phyloP scores from a whole-genome alignment of 2,797 vertebrate species.

The Denticeps clupeoides region DNA sequence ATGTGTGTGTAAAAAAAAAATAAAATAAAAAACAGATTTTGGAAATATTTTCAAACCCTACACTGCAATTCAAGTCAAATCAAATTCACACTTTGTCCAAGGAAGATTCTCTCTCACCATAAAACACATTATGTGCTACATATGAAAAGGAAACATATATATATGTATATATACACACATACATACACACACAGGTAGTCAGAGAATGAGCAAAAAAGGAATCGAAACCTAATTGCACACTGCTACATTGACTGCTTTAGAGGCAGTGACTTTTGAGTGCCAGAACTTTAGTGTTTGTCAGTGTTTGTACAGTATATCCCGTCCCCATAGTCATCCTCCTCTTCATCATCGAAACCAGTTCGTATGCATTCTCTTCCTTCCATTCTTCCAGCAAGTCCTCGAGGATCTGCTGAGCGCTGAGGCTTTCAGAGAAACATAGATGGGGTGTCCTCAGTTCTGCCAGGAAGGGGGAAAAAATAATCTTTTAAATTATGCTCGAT shows the following conservation, averaged over 20 bases:
- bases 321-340: conserved; percentile 62
- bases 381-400: conserved; percentile 51
- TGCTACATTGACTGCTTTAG: conserved; percentile 95
- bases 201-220: conserved; percentile 58
- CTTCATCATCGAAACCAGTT: no score
- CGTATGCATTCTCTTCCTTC: conserved; percentile 64
- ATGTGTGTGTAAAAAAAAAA: no score
- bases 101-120: conserved; percentile 51
- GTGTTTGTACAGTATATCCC: conserved; percentile 79
- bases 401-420: conserved; percentile 62
- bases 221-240: conserved; percentile 86
- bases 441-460: conserved; percentile 58
- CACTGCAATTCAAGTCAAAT: conserved; percentile 66
- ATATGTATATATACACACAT: no score
- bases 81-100: conserved; percentile 61
- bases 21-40: conserved; percentile 56
- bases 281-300: conserved; percentile 86
- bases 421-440: conserved; percentile 55
- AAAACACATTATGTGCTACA: conserved; percentile 68
- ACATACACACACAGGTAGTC: conserved; percentile 75
- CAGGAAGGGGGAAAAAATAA: conserved; percentile 22
- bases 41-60: conserved; percentile 55
- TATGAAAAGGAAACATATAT: conserved; percentile 59
- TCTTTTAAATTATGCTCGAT: conserved; percentile 2
- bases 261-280: conserved; percentile 82